phyloP scores from a whole-genome alignment of 2,797 vertebrate species.

The Myripristis murdjan region DNA sequence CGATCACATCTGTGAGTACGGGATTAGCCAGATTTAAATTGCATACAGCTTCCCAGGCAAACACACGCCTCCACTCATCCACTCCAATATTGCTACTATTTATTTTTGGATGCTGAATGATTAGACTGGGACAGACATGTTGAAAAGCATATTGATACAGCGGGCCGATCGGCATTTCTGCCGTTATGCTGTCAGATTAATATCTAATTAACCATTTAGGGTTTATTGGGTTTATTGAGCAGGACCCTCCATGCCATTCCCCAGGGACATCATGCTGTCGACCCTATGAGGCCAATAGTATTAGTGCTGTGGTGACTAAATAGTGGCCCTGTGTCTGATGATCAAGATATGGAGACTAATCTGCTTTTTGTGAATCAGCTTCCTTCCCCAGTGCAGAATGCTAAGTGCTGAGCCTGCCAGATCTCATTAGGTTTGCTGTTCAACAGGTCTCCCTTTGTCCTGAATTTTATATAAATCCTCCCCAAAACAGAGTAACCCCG shows the following conservation, averaged over 20 bases:
- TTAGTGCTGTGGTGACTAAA: constrained; percentile 21
- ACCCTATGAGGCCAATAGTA: constrained; percentile 25
- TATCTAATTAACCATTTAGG: constrained; percentile 35
- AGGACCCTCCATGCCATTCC: constrained; percentile 12
- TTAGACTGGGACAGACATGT: constrained; percentile 27
- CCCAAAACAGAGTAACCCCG: constrained; percentile 24
- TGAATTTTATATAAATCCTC: constrained; percentile 65
- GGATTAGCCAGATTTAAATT: background rate
- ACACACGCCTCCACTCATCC: constrained; percentile 18
- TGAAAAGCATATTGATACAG: constrained; percentile 11
- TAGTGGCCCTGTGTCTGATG: constrained; percentile 18
- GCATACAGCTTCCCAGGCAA: constrained; percentile 3
- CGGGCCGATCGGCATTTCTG: constrained; percentile 15
- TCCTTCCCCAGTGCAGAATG: constrained; percentile 29
- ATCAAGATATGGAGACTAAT: constrained; percentile 30
- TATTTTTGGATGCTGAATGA: constrained; percentile 28
- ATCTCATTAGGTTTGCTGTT: constrained; percentile 55
- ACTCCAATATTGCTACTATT: constrained; percentile 15
- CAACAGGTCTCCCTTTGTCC: constrained; percentile 62
- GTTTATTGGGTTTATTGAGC: constrained; percentile 32
- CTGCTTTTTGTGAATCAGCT: constrained; percentile 40
- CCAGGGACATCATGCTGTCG: constrained; percentile 13
- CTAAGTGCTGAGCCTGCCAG: constrained; percentile 51
- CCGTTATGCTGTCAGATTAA: constrained; percentile 30
- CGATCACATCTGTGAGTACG: background rate